Conservation (phyloP, 2,113 vertebrate genomes). For the Amblyopsis rosae region DNA sequence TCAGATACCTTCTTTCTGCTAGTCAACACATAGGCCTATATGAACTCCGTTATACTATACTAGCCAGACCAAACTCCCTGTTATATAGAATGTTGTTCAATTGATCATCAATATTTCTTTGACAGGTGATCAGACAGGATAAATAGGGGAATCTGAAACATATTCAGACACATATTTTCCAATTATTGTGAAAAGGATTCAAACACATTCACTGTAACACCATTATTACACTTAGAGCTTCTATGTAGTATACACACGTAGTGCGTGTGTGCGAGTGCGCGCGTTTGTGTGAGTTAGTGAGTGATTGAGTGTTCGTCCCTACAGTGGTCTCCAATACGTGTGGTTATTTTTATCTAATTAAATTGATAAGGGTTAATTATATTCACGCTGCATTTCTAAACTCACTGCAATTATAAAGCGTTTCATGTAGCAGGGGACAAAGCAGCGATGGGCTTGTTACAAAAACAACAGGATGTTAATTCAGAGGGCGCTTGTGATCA, state of each 20-base stretch:
- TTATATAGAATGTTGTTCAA: too few species aligned
- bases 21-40: too few species aligned
- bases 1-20: too few species aligned
- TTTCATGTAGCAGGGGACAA: conserved; percentile 20
- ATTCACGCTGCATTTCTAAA: conserved; percentile 32
- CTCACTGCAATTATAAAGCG: conserved; percentile 53
- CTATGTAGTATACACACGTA: not conserved
- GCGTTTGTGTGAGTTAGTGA: not conserved
- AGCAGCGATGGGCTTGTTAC: conserved; percentile 10
- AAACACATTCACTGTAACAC: conserved; percentile 22
- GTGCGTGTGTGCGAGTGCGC: conserved; percentile 9
- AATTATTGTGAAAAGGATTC: conserved; percentile 27
- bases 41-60: too few species aligned
- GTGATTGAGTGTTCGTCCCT: not conserved
- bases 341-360: conserved; percentile 54
- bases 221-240: conserved; percentile 24
- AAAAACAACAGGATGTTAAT: not conserved
- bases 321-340: conserved; percentile 1
- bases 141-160: not conserved
- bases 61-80: too few species aligned
- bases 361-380: conserved; percentile 47
- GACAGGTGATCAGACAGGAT: conserved; percentile 22
- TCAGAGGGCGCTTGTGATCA: conserved; percentile 13
- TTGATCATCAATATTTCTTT: not conserved
- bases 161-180: conserved; percentile 5